A percentile compares a stretch with the other conserved stretches of the same genome.
These are phyloP conservation scores for Hemicrepidius hirtus DNA, from an alignment of 2,888 invertebrate species.

Conservation along the genomic window DNA sequence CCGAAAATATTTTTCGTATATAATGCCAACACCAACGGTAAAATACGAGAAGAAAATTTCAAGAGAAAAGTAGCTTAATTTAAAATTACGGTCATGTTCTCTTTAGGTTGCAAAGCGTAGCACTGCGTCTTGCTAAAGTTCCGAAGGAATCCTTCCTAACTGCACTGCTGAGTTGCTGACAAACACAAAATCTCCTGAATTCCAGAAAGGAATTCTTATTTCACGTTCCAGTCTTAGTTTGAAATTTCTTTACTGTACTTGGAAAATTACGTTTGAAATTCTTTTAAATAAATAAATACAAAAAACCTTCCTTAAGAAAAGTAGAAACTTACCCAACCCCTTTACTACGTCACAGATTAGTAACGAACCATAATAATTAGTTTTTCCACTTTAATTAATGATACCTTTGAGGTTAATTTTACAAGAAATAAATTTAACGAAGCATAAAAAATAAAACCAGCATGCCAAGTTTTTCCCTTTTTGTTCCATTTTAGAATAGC, in stretches of 20 bases:
- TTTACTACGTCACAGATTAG: too few relatives aligned
- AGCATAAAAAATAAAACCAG: neutral
- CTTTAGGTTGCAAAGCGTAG: conserved; percentile 11
- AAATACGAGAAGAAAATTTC: conserved; percentile 7
- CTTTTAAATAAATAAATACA: too few relatives aligned
- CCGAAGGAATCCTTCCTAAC: neutral
- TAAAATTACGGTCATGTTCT: conserved; percentile 29
- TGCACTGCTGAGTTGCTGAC: conserved; percentile 15
- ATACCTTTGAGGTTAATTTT: too few relatives aligned
- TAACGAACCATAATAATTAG: too few relatives aligned
- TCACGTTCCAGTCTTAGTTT: neutral
- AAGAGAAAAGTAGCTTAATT: conserved; percentile 23
- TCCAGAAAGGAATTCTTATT: neutral
- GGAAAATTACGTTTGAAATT: too few relatives aligned
- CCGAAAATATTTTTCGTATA: neutral
- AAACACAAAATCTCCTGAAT: conserved; percentile 11
- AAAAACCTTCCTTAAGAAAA: too few relatives aligned
- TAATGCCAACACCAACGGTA: neutral
- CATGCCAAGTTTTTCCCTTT: neutral
- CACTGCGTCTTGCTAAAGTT: neutral
- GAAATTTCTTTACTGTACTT: too few relatives aligned
- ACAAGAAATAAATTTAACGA: too few relatives aligned
- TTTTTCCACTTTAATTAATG: too few relatives aligned
- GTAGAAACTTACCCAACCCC: too few relatives aligned
- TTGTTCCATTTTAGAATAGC: conserved; percentile 7